Conservation (phyloP, 2,888 invertebrate species). For the Himalopsyche tibetana region DNA sequence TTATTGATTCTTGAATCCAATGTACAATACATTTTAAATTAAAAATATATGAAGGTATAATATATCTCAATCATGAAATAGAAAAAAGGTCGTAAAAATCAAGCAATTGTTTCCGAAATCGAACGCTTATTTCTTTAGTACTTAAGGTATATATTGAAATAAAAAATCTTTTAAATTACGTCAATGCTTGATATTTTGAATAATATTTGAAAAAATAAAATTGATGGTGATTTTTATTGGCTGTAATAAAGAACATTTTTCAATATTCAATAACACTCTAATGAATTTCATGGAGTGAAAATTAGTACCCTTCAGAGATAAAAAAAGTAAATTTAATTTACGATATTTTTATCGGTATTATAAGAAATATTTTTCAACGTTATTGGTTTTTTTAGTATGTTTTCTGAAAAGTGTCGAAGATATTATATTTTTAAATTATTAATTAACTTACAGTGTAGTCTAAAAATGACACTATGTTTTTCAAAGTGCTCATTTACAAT, state of each 20-base stretch:
- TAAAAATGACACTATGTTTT: too few species aligned
- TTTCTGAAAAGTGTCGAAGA: background rate
- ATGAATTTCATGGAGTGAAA: background rate
- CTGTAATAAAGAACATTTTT: background rate
- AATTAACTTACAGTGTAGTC: too few species aligned
- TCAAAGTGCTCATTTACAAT: too few species aligned
- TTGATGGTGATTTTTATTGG: background rate
- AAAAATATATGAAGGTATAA: background rate
- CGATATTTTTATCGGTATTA: conserved; percentile 10
- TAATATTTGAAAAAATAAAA: background rate
- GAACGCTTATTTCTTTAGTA: background rate
- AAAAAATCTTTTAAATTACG: background rate
- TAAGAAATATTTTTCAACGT: background rate
- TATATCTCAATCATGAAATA: background rate
- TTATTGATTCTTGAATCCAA: conserved; percentile 9
- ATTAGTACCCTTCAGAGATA: background rate
- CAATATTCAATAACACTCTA: background rate
- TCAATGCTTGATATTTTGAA: background rate
- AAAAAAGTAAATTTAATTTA: background rate
- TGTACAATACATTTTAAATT: background rate
- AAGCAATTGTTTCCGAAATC: background rate
- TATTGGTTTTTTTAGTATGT: background rate
- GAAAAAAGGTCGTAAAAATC: background rate
- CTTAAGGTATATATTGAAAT: background rate
- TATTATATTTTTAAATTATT: too few species aligned